Percentiles rank a stretch among this genome's conserved stretches.
Conservation (phyloP, 1,140 invertebrate genomes). For the Microplitis demolitor region DNA sequence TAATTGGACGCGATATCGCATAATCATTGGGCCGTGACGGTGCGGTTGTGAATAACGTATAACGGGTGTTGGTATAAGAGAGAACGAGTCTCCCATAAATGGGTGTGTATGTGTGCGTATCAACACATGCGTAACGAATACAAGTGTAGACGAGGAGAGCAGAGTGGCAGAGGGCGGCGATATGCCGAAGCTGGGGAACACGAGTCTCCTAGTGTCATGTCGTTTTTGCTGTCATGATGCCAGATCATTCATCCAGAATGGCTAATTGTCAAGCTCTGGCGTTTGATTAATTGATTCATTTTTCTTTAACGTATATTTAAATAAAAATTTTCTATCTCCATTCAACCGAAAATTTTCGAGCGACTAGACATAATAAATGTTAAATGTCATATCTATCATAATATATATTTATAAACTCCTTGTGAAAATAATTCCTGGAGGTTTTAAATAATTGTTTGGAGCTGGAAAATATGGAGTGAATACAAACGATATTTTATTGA, state of each 20-base stretch:
- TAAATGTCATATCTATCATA: too few relatives aligned
- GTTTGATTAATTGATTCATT: neutral
- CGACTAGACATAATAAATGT: too few relatives aligned
- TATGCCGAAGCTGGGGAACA: neutral
- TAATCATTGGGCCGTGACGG: constrained; percentile 28
- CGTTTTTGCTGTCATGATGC: neutral
- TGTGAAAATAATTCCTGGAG: too few relatives aligned
- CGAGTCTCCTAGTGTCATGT: neutral
- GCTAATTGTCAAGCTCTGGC: neutral
- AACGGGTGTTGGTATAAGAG: neutral
- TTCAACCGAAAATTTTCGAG: too few relatives aligned
- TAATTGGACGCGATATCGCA: constrained; percentile 30
- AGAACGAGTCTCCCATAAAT: neutral
- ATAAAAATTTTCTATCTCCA: too few relatives aligned
- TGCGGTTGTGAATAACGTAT: constrained; percentile 2
- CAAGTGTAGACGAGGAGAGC: neutral
- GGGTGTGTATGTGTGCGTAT: neutral
- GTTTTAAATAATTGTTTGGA: too few relatives aligned
- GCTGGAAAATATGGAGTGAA: too few relatives aligned
- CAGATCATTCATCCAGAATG: neutral
- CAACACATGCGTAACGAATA: neutral
- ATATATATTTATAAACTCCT: too few relatives aligned
- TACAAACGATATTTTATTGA: too few relatives aligned
- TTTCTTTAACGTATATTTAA: too few relatives aligned
- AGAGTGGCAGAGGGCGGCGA: too few relatives aligned